These are phyloP conservation scores for Pycnonotus jocosus DNA, from an alignment of 2,113 vertebrate genomes.

Conservation along the genomic window DNA sequence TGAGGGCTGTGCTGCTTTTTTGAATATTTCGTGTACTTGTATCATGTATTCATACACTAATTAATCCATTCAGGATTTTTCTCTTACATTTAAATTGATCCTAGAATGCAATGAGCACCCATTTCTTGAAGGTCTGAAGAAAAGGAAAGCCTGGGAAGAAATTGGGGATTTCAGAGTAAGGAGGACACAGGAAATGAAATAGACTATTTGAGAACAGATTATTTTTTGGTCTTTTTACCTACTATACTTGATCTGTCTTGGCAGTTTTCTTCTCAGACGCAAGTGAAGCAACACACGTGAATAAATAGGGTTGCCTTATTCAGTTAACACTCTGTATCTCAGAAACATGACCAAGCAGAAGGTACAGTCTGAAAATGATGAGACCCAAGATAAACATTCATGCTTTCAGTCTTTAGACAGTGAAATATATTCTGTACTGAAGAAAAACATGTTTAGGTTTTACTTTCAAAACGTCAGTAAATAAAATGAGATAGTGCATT, in stretches of 20 bases:
- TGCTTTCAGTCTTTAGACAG: not conserved
- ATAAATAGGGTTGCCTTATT: not conserved
- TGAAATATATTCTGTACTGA: not conserved
- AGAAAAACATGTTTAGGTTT: not conserved
- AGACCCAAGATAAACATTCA: not conserved
- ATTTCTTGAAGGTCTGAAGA: not conserved
- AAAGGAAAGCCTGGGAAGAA: not conserved
- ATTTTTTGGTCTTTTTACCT: not conserved
- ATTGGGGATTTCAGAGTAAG: not conserved
- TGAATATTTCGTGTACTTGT: not conserved
- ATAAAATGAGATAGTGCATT: not conserved
- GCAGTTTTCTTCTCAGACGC: not conserved
- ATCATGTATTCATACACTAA: not conserved
- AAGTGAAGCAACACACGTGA: not conserved
- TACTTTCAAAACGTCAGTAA: not conserved
- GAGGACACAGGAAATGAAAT: not conserved
- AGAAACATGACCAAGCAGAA: not conserved
- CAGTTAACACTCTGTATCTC: not conserved
- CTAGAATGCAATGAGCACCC: not conserved
- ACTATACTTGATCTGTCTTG: not conserved
- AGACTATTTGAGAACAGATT: not conserved
- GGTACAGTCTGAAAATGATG: not conserved
- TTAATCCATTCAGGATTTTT: not conserved
- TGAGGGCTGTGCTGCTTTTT: not conserved
- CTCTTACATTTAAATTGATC: not conserved